A percentile compares a stretch with the other conserved stretches of the same genome.
These are phyloP conservation scores for Alloscopus bannaensis DNA, from an alignment of 2,888 invertebrate genomes.

Conservation along the genomic window DNA sequence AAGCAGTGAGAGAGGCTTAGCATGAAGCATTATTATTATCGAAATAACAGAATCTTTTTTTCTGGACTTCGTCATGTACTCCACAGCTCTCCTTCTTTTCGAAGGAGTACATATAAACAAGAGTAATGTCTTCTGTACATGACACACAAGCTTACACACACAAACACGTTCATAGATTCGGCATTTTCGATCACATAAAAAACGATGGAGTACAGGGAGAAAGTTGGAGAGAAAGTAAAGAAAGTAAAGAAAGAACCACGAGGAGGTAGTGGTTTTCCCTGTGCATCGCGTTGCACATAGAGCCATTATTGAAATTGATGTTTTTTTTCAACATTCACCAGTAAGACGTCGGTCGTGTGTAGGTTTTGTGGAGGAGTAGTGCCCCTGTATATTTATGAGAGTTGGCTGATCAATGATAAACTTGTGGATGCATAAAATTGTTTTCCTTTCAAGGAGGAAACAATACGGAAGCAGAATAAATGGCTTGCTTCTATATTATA, in stretches of 20 bases:
- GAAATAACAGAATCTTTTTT: constrained; percentile 20
- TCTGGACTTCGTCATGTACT: not conserved
- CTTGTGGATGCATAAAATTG: constrained; percentile 23
- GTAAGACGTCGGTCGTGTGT: too few species aligned
- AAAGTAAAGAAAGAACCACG: not conserved
- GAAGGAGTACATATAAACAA: not conserved
- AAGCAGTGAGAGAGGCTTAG: constrained; percentile 11
- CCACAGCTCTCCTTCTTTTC: not conserved
- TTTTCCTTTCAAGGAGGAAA: constrained; percentile 1
- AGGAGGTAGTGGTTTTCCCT: not conserved
- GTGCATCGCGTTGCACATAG: not conserved
- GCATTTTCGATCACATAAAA: not conserved
- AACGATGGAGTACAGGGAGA: not conserved
- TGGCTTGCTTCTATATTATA: too few species aligned
- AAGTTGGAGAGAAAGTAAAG: not conserved
- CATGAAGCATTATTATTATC: constrained; percentile 30
- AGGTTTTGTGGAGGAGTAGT: too few species aligned
- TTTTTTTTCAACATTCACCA: constrained; percentile 16
- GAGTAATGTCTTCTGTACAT: not conserved
- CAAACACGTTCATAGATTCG: not conserved
- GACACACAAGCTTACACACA: constrained; percentile 2
- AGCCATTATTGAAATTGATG: constrained; percentile 48
- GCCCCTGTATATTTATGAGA: constrained; percentile 10
- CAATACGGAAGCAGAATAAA: constrained; percentile 20
- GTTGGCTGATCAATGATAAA: constrained; percentile 20